Evolutionary conservation across 2,797 vertebrate species (phyloP).

Genomic region (Sparidentex hasta): DNA sequence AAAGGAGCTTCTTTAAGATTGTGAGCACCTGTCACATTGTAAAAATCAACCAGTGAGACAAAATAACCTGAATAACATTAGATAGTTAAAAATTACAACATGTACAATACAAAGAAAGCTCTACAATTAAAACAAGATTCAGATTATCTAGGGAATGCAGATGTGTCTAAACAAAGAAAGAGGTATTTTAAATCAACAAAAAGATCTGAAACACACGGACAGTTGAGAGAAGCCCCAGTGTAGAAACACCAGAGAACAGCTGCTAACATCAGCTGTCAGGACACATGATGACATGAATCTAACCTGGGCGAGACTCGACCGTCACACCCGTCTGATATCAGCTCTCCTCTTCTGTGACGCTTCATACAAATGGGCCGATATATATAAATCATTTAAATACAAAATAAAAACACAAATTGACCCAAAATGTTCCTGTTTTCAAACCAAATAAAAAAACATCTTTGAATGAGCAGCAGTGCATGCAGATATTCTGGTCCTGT

Average conservation of each 20-base stretch:
- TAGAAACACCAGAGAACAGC: conserved; percentile 19
- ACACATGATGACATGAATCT: conserved; percentile 12
- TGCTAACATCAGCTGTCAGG: neutral
- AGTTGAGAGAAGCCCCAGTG: neutral
- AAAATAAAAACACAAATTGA: conserved; percentile 15
- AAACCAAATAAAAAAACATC: conserved; percentile 49
- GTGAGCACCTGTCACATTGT: conserved; percentile 66
- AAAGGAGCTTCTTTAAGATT: conserved; percentile 34
- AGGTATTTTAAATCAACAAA: conserved; percentile 33
- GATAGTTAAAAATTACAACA: conserved; percentile 30
- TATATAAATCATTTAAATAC: neutral
- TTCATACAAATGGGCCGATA: conserved; percentile 24
- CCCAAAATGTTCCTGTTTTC: conserved; percentile 25
- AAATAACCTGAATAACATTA: conserved; percentile 47
- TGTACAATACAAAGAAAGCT: conserved; percentile 31
- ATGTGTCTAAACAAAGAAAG: conserved; percentile 35
- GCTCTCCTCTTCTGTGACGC: conserved; percentile 10
- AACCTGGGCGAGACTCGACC: conserved; percentile 12
- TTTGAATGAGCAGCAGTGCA: conserved; percentile 84
- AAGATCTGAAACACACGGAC: conserved; percentile 22
- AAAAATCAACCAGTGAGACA: conserved; percentile 34
- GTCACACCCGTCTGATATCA: neutral
- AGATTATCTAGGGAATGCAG: conserved; percentile 43
- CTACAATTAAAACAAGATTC: conserved; percentile 19
- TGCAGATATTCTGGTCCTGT: conserved; percentile 91